phyloP scores from a whole-genome alignment of 2,888 invertebrate genomes.

The Epistrophe grossulariae region DNA sequence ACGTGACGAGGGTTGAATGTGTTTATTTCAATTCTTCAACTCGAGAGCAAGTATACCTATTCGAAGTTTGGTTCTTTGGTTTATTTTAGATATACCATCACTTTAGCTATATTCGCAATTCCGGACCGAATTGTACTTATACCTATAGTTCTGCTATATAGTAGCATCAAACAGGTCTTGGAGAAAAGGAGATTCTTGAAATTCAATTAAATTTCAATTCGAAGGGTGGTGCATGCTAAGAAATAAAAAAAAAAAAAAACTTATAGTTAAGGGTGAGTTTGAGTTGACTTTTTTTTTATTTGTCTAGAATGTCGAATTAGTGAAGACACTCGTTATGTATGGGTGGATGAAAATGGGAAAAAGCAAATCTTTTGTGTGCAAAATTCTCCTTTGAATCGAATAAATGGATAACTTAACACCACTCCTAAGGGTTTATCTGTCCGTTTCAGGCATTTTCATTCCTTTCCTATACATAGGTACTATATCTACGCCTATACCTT shows the following conservation, averaged over 20 bases:
- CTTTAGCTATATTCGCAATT: conserved; percentile 28
- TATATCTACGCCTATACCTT: neutral
- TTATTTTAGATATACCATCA: conserved; percentile 31
- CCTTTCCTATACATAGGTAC: neutral
- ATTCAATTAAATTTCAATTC: conserved; percentile 74
- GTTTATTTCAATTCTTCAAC: conserved; percentile 64
- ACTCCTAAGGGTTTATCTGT: conserved; percentile 73
- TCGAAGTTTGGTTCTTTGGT: conserved; percentile 55
- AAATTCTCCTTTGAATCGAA: conserved; percentile 68
- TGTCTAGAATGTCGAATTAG: conserved; percentile 61
- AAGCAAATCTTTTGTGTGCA: conserved; percentile 71
- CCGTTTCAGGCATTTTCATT: conserved; percentile 57
- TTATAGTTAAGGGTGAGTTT: neutral
- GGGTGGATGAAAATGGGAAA: conserved; percentile 17
- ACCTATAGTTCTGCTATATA: neutral
- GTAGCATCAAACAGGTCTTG: neutral
- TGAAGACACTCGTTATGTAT: conserved; percentile 1
- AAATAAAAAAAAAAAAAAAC: neutral
- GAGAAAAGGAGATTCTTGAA: conserved; percentile 59
- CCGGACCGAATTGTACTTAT: conserved; percentile 30
- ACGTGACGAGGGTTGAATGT: conserved; percentile 74
- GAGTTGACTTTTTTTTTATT: conserved; percentile 30
- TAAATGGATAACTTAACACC: conserved; percentile 75
- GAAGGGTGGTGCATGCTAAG: conserved; percentile 50
- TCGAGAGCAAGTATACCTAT: neutral